Conservation (phyloP, 2,888 invertebrate species). For the Drosophila mercatorum region DNA sequence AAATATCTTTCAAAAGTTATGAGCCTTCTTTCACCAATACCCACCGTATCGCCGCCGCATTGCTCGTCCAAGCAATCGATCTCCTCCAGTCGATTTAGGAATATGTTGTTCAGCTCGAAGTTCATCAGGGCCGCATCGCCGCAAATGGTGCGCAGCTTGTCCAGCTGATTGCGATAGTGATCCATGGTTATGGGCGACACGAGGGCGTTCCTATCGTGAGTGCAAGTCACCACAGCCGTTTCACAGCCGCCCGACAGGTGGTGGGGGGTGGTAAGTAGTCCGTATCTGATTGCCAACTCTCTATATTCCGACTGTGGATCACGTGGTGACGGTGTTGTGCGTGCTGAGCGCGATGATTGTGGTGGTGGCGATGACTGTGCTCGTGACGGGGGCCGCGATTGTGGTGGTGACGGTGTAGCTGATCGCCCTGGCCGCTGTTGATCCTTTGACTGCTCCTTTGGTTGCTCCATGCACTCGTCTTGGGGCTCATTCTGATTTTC, state of each 20-base stretch:
- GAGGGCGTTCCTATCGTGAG: no score
- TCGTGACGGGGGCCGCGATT: background rate
- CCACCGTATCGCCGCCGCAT: slow-evolving; percentile 84
- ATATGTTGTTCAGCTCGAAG: slow-evolving; percentile 87
- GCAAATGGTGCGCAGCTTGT: slow-evolving; percentile 29
- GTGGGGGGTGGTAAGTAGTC: no score
- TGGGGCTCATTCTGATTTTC: background rate
- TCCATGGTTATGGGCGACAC: slow-evolving; percentile 9
- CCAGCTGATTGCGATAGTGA: slow-evolving; percentile 33
- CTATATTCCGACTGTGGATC: background rate
- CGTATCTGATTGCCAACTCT: background rate
- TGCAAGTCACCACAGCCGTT: accelerated
- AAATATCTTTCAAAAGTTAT: no score
- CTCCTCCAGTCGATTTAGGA: slow-evolving; percentile 87
- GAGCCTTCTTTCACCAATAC: slow-evolving; percentile 5
- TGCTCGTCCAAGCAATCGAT: slow-evolving; percentile 85
- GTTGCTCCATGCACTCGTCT: background rate
- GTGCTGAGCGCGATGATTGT: no score
- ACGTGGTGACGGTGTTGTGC: background rate
- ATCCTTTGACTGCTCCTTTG: background rate
- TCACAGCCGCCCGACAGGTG: background rate
- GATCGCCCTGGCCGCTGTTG: background rate
- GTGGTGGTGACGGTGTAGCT: background rate
- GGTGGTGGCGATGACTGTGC: background rate
- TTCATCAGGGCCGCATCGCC: slow-evolving; percentile 65